These are phyloP conservation scores for Mantis religiosa DNA, from an alignment of 2,888 invertebrate genomes.

Conservation along the genomic window DNA sequence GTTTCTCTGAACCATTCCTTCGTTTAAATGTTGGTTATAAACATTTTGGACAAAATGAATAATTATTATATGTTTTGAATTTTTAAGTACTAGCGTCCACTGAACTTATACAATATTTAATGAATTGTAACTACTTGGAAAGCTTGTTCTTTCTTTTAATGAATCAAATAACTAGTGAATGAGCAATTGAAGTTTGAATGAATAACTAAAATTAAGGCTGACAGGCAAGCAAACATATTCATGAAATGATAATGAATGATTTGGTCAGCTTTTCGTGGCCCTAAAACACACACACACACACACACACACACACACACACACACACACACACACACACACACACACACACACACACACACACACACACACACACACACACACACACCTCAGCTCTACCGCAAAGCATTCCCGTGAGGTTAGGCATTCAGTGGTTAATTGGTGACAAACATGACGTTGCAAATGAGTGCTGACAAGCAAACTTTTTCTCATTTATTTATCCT, in stretches of 20 bases:
- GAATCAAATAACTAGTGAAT: neutral
- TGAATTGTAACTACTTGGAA: no score
- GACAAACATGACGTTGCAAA: neutral
- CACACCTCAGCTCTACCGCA: no score
- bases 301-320: neutral
- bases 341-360: neutral
- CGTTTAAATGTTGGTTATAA: no score
- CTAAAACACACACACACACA: neutral
- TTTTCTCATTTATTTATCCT: neutral
- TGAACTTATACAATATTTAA: no score
- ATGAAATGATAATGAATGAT: neutral
- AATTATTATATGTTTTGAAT: fast-evolving
- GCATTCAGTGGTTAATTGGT: neutral
- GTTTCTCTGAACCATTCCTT: no score
- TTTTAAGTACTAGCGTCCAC: no score
- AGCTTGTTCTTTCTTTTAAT: no score
- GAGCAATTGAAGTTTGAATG: neutral
- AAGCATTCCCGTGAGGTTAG: neutral
- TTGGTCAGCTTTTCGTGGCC: neutral
- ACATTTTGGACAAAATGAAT: no score
- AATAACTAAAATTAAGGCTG: neutral
- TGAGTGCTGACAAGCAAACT: neutral
- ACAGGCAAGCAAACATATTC: neutral
- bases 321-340: neutral
- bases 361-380: neutral